Evolutionary conservation across 1,140 invertebrate species (phyloP).

Genomic region (Pomacea maculata): DNA sequence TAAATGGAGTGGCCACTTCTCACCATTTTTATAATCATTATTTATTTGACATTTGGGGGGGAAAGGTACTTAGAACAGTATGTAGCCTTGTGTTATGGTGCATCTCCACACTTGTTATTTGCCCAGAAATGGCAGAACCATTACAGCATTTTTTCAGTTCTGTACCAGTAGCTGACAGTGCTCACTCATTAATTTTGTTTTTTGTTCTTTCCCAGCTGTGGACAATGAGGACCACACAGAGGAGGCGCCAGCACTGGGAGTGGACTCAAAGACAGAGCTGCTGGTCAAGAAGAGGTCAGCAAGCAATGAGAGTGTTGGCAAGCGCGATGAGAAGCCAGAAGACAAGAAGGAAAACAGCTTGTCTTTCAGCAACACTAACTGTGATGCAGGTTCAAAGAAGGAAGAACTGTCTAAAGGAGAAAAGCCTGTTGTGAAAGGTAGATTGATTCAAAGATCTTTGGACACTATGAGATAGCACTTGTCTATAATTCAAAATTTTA

Average conservation of each 20-base stretch:
- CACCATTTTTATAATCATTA: no score
- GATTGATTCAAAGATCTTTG: not conserved
- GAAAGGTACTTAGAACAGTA: no score
- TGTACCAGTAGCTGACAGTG: no score
- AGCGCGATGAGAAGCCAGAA: constrained; percentile 12
- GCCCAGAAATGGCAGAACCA: no score
- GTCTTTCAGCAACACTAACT: constrained; percentile 21
- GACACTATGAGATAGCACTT: not conserved
- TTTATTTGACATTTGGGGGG: no score
- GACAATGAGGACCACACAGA: constrained; percentile 29
- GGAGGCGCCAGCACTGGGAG: constrained; percentile 12
- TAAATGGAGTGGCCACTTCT: no score
- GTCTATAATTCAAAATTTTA: not conserved
- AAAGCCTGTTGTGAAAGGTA: constrained; percentile 23
- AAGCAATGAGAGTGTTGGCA: constrained; percentile 14
- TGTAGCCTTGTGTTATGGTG: no score
- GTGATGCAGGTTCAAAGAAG: constrained; percentile 5
- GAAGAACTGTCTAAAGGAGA: constrained; percentile 17
- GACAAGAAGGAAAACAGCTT: constrained; percentile 26
- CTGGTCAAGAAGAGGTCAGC: constrained; percentile 8
- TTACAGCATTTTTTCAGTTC: no score
- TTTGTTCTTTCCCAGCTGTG: constrained; percentile 16
- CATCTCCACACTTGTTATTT: no score
- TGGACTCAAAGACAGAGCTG: constrained; percentile 14
- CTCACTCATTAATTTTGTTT: no score